Evolutionary conservation across 2,888 invertebrate genomes (phyloP), one percentile per base, ranked within the genome.

Genomic region (Acrobasis consociella): DNA sequence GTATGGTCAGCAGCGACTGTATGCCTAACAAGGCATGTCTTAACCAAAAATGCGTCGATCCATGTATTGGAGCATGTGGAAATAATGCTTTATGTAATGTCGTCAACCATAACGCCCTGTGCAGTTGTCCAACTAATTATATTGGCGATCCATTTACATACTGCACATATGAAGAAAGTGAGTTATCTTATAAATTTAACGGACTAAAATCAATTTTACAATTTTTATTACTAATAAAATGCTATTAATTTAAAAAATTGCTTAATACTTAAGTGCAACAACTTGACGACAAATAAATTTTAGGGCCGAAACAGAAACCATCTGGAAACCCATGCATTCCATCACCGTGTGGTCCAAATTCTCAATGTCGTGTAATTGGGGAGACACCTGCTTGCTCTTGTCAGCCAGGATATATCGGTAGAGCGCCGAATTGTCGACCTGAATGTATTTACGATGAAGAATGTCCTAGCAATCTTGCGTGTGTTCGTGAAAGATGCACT

Each of bases 361-460:
- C 97, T 38, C 95, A 96, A 86, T 97, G 97, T 87, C 94, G 95
- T 72, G 93, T 95, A 60, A 93, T 96, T 67, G 95, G 96, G 69
- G 95, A 95, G 75, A 95, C 95, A 70, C 95, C 97, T 22, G 96
- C 96, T 52, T 97, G 97, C 81, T 96, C 97, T 65, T 97, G 97
- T 82, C 88, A 95, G 73, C 93, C 94, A 58, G 95, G 96, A 78
- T 97, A 96, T 81, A 93, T 97, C 64, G 97, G 98, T 58, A 94
- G 97, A 76, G 94, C 97, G 52, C 97, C 97, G 49, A 96, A 96
- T 83, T 97, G 97, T 80, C 94, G 97, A 56, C 97, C 97, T 31
- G 97, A 97, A 93, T 97, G 97, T 87, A 94, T 95, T 52, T 96
- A 96, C 73, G 96, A 97, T 75, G 95, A 96, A 71, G 97, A 97